Conservation (phyloP, 2,888 invertebrate genomes). For the Aricia artaxerxes region DNA sequence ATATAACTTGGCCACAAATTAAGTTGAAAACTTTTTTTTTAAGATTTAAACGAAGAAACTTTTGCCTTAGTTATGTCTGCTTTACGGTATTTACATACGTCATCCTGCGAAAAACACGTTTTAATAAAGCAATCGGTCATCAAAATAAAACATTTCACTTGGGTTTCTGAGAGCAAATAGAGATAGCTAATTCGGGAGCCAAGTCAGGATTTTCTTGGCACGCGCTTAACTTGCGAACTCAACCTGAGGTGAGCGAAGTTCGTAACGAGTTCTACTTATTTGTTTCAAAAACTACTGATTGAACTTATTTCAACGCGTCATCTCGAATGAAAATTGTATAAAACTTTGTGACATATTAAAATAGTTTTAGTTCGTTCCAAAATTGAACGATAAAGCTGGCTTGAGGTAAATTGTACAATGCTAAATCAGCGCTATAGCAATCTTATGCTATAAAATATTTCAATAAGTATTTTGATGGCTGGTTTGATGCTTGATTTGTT, state of each 20-base stretch:
- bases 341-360: constrained; percentile 26
- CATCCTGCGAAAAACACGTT: background rate
- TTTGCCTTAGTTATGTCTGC: too few relatives aligned
- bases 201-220: constrained; percentile 38
- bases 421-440: background rate
- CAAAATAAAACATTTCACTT: constrained; percentile 29
- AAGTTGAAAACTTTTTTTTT: too few relatives aligned
- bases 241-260: constrained; percentile 42
- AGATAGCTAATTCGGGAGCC: constrained; percentile 34
- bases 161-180: constrained; percentile 30
- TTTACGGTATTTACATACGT: background rate
- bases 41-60: too few relatives aligned
- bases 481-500: too few relatives aligned
- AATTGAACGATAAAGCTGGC: background rate
- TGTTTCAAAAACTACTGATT: constrained; percentile 42
- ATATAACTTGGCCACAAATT: too few relatives aligned
- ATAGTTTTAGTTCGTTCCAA: constrained; percentile 9
- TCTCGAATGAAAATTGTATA: constrained; percentile 23
- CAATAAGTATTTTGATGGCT: too few relatives aligned
- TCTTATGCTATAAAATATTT: background rate
- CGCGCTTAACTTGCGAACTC: constrained; percentile 38
- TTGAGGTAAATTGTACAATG: background rate
- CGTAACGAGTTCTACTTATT: constrained; percentile 44
- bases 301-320: constrained; percentile 36
- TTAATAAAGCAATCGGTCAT: constrained; percentile 2